Conservation (phyloP, 2,888 invertebrate genomes). For the Limnephilus marmoratus region DNA sequence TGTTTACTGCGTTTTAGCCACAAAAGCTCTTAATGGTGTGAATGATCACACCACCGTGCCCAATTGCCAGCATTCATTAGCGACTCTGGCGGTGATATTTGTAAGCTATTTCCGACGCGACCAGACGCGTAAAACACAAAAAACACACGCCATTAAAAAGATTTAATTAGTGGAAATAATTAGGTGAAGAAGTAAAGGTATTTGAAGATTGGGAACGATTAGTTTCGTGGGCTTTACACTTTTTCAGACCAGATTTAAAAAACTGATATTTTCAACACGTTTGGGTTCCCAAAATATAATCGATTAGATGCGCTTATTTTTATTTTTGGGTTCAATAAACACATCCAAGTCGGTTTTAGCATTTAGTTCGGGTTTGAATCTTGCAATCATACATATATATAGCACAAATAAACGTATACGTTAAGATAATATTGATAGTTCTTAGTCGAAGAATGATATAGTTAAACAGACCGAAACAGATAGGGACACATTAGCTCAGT, state of each 20-base stretch:
- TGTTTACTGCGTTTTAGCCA: background rate
- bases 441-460: too few species aligned
- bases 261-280: background rate
- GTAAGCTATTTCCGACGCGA: slow-evolving; percentile 35
- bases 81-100: slow-evolving; percentile 42
- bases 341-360: background rate
- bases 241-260: background rate
- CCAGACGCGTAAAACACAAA: slow-evolving; percentile 45
- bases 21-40: slow-evolving; percentile 40
- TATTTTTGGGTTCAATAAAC: background rate
- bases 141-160: slow-evolving; percentile 27
- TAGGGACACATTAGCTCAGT: too few species aligned
- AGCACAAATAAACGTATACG: too few species aligned
- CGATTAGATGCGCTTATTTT: background rate
- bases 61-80: slow-evolving; percentile 56
- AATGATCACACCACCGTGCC: slow-evolving; percentile 57
- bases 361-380: too few species aligned
- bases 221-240: slow-evolving; percentile 3
- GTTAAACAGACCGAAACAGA: too few species aligned
- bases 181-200: slow-evolving; percentile 32
- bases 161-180: slow-evolving; percentile 47
- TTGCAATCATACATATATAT: too few species aligned
- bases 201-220: slow-evolving; percentile 9
- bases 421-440: too few species aligned
- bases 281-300: background rate